Percentiles rank a stretch among this genome's conserved stretches.
phyloP scores from a whole-genome alignment of 2,113 vertebrate species.

The Nymphicus hollandicus region DNA sequence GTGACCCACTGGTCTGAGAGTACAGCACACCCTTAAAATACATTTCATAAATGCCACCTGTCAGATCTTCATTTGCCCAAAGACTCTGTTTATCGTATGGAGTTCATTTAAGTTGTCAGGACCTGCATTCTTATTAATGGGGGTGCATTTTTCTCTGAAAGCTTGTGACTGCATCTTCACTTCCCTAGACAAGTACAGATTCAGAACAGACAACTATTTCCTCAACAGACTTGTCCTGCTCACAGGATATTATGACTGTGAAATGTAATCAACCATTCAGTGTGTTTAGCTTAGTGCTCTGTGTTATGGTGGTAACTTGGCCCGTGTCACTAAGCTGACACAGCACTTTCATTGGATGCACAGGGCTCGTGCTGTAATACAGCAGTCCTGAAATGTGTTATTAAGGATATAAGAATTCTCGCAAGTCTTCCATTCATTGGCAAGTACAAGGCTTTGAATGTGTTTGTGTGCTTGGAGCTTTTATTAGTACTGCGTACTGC shows the following conservation, averaged over 20 bases:
- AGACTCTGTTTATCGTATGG: neutral
- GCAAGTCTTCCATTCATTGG: neutral
- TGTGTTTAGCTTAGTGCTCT: neutral
- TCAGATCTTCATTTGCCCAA: neutral
- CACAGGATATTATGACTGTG: neutral
- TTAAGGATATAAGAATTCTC: neutral
- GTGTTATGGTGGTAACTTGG: neutral
- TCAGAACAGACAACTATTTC: neutral
- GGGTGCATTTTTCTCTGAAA: constrained; percentile 25
- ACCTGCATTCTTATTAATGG: neutral
- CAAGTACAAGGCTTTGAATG: neutral
- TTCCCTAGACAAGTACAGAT: neutral
- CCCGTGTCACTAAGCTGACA: neutral
- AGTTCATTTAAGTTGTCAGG: neutral
- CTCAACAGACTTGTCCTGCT: neutral
- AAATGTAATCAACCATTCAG: neutral
- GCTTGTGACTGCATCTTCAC: neutral
- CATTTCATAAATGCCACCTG: neutral
- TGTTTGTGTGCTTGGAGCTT: neutral
- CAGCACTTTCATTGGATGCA: neutral
- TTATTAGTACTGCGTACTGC: neutral
- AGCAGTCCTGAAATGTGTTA: neutral
- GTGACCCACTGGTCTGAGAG: neutral
- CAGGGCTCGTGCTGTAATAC: neutral
- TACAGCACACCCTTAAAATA: neutral